A percentile compares a stretch with the other conserved stretches of the same genome.
phyloP scores from a whole-genome alignment of 2,888 invertebrate genomes.

The Polymixis flavicincta region DNA sequence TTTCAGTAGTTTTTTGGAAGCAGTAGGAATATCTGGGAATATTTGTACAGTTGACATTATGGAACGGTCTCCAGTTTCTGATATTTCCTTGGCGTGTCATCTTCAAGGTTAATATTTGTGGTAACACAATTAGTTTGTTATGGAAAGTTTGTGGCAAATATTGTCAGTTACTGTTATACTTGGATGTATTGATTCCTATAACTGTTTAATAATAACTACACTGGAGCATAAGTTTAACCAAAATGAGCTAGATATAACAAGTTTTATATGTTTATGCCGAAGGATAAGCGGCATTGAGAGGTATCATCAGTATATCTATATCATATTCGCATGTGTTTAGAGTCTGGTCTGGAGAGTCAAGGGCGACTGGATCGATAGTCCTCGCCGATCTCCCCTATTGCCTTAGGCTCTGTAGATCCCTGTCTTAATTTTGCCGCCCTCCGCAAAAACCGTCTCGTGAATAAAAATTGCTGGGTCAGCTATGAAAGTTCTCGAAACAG shows the following conservation, averaged over 20 bases:
- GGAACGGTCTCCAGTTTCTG: constrained; percentile 48
- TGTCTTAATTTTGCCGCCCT: constrained; percentile 44
- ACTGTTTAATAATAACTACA: neutral
- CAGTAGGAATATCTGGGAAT: constrained; percentile 50
- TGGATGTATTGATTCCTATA: neutral
- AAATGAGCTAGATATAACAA: neutral
- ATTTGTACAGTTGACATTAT: constrained; percentile 58
- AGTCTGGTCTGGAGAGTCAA: constrained; percentile 51
- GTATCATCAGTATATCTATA: constrained; percentile 7
- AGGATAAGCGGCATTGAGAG: neutral
- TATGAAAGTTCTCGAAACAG: constrained; percentile 11
- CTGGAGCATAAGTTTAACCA: neutral
- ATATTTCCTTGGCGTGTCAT: constrained; percentile 48
- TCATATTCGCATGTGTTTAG: neutral
- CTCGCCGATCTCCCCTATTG: constrained; percentile 37
- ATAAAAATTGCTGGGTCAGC: constrained; percentile 19
- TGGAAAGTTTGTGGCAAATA: constrained; percentile 7
- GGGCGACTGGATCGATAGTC: constrained; percentile 43
- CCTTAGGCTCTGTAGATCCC: constrained; percentile 47
- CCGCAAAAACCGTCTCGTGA: constrained; percentile 12
- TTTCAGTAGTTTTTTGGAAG: constrained; percentile 1
- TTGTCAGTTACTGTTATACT: neutral
- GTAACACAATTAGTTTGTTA: constrained; percentile 24
- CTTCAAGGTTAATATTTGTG: constrained; percentile 37
- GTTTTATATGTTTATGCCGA: neutral